These are phyloP conservation scores for Alauda arvensis DNA, from an alignment of 2,797 vertebrate genomes.

Conservation along the genomic window DNA sequence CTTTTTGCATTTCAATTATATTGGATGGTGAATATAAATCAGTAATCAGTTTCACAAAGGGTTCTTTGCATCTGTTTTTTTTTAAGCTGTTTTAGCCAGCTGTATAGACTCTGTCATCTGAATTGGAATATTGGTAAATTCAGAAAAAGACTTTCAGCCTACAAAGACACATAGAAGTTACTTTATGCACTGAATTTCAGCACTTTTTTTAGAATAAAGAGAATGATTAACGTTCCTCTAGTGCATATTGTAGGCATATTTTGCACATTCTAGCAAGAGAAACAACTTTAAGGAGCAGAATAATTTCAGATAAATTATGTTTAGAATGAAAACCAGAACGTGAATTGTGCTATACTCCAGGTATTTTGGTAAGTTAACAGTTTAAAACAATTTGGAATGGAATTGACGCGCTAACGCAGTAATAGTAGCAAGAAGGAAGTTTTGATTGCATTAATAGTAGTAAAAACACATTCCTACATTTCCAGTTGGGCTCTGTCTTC, in stretches of 20 bases:
- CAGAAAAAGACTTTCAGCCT: background rate
- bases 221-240: background rate
- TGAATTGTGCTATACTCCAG: constrained; percentile 17
- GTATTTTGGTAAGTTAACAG: constrained; percentile 36
- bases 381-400: constrained; percentile 36
- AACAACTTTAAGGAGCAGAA: constrained; percentile 5
- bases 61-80: background rate
- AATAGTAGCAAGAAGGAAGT: constrained; percentile 54
- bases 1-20: background rate
- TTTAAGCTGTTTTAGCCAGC: background rate
- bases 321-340: constrained; percentile 19
- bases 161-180: background rate
- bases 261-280: constrained; percentile 7
- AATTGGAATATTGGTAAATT: background rate
- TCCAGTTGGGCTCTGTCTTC: constrained; percentile 50
- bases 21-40: background rate
- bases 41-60: background rate
- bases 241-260: background rate
- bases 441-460: constrained; percentile 54
- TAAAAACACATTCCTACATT: constrained; percentile 55
- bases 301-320: constrained; percentile 35
- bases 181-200: background rate
- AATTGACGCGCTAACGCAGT: constrained; percentile 7
- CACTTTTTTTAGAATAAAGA: background rate
- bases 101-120: background rate